Evolutionary conservation across 2,888 invertebrate genomes (phyloP).

Genomic region (Bedellia somnulentella): DNA sequence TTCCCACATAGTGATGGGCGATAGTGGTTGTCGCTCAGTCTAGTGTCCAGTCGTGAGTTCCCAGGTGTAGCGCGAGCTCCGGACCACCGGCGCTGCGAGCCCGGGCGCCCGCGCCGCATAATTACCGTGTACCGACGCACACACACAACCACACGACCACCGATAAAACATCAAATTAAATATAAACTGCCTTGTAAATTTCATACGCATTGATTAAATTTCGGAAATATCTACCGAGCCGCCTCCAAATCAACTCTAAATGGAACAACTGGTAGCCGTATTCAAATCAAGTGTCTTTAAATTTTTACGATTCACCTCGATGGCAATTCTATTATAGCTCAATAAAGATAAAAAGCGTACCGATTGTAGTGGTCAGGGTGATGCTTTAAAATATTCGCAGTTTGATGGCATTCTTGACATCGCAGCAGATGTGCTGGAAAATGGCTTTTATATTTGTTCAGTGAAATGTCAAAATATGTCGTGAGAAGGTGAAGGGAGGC

Average conservation of each 20-base stretch:
- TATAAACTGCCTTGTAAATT: constrained; percentile 54
- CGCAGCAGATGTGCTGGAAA: constrained; percentile 31
- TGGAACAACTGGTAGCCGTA: constrained; percentile 30
- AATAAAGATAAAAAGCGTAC: constrained; percentile 2
- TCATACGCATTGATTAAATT: constrained; percentile 46
- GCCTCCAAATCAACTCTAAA: constrained; percentile 12
- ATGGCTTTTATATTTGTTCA: constrained; percentile 52
- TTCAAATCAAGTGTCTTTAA: constrained; percentile 26
- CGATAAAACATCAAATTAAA: constrained; percentile 51
- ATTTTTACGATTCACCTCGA: constrained; percentile 18
- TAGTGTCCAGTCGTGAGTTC: constrained; percentile 6
- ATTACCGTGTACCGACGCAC: constrained; percentile 47
- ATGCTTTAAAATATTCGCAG: constrained; percentile 3
- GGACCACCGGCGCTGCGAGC: constrained; percentile 55
- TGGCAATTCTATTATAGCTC: constrained; percentile 19
- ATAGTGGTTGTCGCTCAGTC: constrained; percentile 5
- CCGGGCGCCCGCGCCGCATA: constrained; percentile 49
- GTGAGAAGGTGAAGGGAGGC: constrained; percentile 38
- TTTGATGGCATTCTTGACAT: constrained; percentile 25
- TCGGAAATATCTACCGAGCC: constrained; percentile 23
- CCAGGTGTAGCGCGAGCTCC: constrained; percentile 16
- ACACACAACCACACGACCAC: constrained; percentile 26
- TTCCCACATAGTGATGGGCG: no score
- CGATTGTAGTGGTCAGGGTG: not conserved
- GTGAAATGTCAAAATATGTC: constrained; percentile 55